Evolutionary conservation across 2,888 invertebrate genomes (phyloP), one percentile per base, ranked within the genome.

Genomic region (Adelognathus sp.): DNA sequence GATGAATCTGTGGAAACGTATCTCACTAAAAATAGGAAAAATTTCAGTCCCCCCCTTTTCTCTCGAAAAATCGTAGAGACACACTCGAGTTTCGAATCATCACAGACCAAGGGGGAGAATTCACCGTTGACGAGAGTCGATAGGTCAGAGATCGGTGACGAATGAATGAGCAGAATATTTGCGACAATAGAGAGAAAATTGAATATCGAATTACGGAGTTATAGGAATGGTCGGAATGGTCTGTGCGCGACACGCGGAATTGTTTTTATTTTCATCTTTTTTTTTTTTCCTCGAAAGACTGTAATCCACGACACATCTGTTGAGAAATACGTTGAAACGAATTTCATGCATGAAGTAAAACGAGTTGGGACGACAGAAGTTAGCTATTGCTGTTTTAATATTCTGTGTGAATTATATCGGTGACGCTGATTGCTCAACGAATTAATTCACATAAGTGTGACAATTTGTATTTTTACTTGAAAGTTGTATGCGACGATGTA

Each of bases 1-100:
- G n/a, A 63, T 46, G 44, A 63, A 46, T 63, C 44, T 16, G 11
- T 18, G 14, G 31, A 63, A 44, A 31, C n/a, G n/a, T 46, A 31
- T 44, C 31, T 18, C 18, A 18, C 39, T 27, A 29, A 61, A 61
- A 61, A 61, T 61, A 61, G 61, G 50, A 61, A 46, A 63, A 31
- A 11, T 18, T 31, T 44, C 5, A n/a, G n/a, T 39, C 36, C 16
- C 29, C 29, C 44, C 63, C 31, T 21, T 11, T n/a, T 3, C 11
- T 11, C 11, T 4, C 46, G 21, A 18, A 21, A n/a, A n/a, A n/a
- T n/a, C n/a, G n/a, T n/a, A 46, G 46, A 46, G 18, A 46, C 46
- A 21, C 50, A 50, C 50, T 50, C 24, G 50, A 50, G 50, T 50
- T 50, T 50, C 50, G 50, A n/a, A 50, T 50, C 21, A 5, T 24